A percentile compares a stretch with the other conserved stretches of the same genome.
These are phyloP conservation scores for Dendrocincla fuliginosa DNA, from an alignment of 2,797 vertebrate genomes.

Conservation along the genomic window DNA sequence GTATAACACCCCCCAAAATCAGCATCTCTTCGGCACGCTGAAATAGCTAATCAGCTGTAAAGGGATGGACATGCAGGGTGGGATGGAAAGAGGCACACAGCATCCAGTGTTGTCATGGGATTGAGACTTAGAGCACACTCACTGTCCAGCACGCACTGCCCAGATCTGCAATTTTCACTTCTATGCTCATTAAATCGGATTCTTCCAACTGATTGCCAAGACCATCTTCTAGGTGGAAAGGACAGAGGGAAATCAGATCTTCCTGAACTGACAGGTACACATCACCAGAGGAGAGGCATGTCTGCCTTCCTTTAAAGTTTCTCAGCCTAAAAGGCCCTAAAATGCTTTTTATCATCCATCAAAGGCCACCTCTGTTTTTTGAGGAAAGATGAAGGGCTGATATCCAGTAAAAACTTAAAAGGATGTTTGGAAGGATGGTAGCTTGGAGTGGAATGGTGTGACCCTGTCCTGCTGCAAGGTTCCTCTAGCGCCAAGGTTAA, in stretches of 20 bases:
- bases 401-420: background rate
- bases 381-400: background rate
- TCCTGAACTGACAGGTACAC: background rate
- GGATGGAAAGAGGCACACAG: background rate
- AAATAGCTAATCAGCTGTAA: background rate
- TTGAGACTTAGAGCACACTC: constrained; percentile 21
- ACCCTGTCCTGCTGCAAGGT: background rate
- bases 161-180: constrained; percentile 88
- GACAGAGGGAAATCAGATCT: background rate
- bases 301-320: background rate
- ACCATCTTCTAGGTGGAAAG: constrained; percentile 13
- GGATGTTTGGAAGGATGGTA: background rate
- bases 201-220: constrained; percentile 33
- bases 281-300: background rate
- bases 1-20: fast-evolving
- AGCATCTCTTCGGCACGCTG: background rate
- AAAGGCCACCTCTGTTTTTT: background rate
- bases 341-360: background rate
- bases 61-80: background rate
- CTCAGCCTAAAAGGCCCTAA: background rate
- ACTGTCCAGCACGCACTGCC: constrained; percentile 91
- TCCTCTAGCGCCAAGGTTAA: background rate
- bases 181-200: constrained; percentile 72
- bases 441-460: background rate
- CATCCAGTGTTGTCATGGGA: fast-evolving